These are phyloP conservation scores for Etheostoma perlongum DNA, from an alignment of 2,797 vertebrate genomes.

Conservation along the genomic window DNA sequence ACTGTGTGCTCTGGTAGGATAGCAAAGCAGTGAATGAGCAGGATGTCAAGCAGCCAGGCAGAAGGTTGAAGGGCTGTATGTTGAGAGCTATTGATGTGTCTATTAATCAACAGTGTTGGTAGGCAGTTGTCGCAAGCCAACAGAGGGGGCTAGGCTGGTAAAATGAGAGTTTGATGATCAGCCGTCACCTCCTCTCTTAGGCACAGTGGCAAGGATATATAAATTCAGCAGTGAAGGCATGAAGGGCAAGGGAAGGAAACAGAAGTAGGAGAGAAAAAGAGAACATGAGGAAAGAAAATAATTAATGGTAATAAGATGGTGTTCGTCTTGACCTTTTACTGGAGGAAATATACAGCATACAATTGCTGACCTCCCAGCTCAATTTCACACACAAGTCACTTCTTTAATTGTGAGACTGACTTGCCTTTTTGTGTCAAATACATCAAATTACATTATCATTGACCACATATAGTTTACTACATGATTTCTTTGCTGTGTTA, in stretches of 20 bases:
- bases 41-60: slow-evolving; percentile 48
- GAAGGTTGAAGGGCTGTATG: slow-evolving; percentile 48
- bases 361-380: not conserved
- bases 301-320: slow-evolving; percentile 1
- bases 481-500: not conserved
- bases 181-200: slow-evolving; percentile 16
- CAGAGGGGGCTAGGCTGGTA: not conserved
- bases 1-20: slow-evolving; percentile 17
- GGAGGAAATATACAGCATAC: not conserved
- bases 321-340: not conserved
- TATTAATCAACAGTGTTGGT: slow-evolving; percentile 24
- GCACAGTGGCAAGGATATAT: slow-evolving; percentile 6
- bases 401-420: not conserved
- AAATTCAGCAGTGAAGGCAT: slow-evolving; percentile 14
- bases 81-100: slow-evolving; percentile 56
- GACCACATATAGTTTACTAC: not conserved
- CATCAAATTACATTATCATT: not conserved
- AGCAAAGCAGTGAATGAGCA: slow-evolving; percentile 56
- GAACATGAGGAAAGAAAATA: not conserved
- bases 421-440: not conserved
- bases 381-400: not conserved
- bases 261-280: not conserved
- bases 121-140: slow-evolving; percentile 13
- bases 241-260: slow-evolving; percentile 41
- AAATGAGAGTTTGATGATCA: slow-evolving; percentile 42